A percentile compares a stretch with the other conserved stretches of the same genome.
Evolutionary conservation across 2,797 vertebrate genomes (phyloP).

Genomic region (Hylomyscus alleni): DNA sequence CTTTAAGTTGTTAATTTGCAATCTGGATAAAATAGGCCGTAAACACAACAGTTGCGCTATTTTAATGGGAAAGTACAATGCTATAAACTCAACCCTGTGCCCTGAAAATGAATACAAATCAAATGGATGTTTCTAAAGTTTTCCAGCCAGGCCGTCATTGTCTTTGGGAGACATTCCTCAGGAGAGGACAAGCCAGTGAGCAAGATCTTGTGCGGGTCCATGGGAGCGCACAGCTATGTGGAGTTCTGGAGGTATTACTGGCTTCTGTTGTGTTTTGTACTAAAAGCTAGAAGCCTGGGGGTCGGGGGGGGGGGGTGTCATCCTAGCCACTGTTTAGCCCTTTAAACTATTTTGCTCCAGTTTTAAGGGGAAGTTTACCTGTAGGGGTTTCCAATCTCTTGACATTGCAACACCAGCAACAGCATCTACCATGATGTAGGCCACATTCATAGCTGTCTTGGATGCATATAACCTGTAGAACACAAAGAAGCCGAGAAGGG

Average conservation of each 20-base stretch:
- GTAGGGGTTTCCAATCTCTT: background rate
- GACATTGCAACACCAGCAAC: background rate
- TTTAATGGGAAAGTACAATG: slow-evolving; percentile 39
- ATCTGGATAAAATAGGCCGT: background rate
- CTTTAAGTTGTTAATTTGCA: slow-evolving; percentile 4
- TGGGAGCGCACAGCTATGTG: background rate
- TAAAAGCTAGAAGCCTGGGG: background rate
- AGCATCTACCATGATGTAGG: background rate
- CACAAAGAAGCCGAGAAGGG: background rate
- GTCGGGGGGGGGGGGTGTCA: background rate
- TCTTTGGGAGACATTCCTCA: background rate
- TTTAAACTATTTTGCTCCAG: background rate
- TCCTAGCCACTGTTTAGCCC: background rate
- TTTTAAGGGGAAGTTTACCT: background rate
- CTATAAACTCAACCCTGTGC: background rate
- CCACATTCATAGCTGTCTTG: background rate
- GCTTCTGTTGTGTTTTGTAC: background rate
- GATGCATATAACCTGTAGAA: background rate
- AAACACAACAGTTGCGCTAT: background rate
- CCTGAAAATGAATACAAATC: background rate
- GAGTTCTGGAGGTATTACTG: background rate
- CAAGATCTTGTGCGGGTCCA: background rate
- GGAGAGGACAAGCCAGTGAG: background rate
- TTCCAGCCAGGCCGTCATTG: background rate
- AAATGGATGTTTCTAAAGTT: slow-evolving; percentile 31